These are phyloP conservation scores for Nemotelus nigrinus DNA, from an alignment of 2,888 invertebrate species.

Conservation along the genomic window DNA sequence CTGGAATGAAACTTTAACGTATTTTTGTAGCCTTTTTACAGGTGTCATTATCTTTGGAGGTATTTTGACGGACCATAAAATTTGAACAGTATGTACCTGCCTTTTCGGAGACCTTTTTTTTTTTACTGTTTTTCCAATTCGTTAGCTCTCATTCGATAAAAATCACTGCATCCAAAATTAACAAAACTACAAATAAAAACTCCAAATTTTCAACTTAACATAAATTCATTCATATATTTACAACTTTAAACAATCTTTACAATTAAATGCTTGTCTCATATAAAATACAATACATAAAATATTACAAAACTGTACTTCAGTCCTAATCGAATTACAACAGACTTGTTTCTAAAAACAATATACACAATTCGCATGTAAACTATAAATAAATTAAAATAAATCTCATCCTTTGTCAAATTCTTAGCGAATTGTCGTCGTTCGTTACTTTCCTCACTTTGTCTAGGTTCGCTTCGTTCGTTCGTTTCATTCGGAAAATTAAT, in stretches of 20 bases:
- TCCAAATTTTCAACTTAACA: background rate
- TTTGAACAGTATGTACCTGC: too few species aligned
- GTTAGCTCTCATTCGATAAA: too few species aligned
- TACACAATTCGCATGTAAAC: constrained; percentile 14
- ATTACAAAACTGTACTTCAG: background rate
- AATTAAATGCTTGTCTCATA: background rate
- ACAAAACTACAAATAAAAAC: too few species aligned
- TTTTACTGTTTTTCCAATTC: too few species aligned
- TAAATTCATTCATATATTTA: background rate
- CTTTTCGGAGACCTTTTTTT: too few species aligned
- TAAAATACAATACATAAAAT: background rate
- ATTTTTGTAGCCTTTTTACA: too few species aligned
- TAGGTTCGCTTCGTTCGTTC: background rate
- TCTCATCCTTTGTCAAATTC: background rate
- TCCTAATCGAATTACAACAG: background rate
- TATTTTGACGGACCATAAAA: too few species aligned
- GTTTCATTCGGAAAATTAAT: background rate
- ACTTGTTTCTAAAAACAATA: constrained; percentile 12
- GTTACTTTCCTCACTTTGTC: background rate
- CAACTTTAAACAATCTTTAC: background rate
- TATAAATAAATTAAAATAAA: constrained; percentile 28
- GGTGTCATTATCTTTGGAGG: too few species aligned
- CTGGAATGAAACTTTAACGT: too few species aligned
- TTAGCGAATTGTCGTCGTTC: background rate
- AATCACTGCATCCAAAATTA: too few species aligned